These are phyloP conservation scores for Sinhomidia bicolor DNA, from an alignment of 2,888 invertebrate species.

Conservation along the genomic window DNA sequence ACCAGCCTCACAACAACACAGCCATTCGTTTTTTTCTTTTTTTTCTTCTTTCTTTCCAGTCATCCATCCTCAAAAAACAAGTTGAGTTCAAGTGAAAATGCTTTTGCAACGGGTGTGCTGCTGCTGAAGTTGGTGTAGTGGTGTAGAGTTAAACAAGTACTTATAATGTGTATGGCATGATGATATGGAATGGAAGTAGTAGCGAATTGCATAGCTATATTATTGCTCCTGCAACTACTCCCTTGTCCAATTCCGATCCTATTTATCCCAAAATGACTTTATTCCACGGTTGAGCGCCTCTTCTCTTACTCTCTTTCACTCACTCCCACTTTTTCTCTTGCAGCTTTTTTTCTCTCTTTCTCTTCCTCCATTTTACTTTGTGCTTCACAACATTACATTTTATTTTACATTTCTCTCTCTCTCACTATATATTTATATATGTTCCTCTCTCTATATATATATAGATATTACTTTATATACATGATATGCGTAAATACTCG, in stretches of 20 bases:
- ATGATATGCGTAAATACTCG: conserved; percentile 34
- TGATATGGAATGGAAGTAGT: neutral
- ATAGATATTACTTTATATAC: neutral
- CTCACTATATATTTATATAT: too few species aligned
- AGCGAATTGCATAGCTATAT: conserved; percentile 41
- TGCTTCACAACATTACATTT: conserved; percentile 3
- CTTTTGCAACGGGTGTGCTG: neutral
- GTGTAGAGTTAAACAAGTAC: conserved; percentile 28
- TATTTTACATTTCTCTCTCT: neutral
- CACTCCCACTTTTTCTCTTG: conserved; percentile 61
- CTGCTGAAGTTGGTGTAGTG: neutral
- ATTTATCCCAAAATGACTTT: conserved; percentile 81
- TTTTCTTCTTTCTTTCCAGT: conserved; percentile 37
- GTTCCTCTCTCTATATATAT: neutral
- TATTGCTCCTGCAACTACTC: conserved; percentile 67
- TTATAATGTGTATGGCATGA: conserved; percentile 21
- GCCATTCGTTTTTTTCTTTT: too few species aligned
- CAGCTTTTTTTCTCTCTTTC: conserved; percentile 39
- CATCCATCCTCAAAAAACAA: conserved; percentile 57
- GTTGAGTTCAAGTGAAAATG: conserved; percentile 65
- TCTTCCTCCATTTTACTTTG: conserved; percentile 47
- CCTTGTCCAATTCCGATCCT: conserved; percentile 80
- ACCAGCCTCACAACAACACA: neutral
- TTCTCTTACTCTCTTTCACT: conserved; percentile 77
- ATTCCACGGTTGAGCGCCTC: conserved; percentile 80